Evolutionary conservation across 2,888 invertebrate species (phyloP), one percentile per base, ranked within the genome.

Genomic region (Xestoiulus laeticollis): DNA sequence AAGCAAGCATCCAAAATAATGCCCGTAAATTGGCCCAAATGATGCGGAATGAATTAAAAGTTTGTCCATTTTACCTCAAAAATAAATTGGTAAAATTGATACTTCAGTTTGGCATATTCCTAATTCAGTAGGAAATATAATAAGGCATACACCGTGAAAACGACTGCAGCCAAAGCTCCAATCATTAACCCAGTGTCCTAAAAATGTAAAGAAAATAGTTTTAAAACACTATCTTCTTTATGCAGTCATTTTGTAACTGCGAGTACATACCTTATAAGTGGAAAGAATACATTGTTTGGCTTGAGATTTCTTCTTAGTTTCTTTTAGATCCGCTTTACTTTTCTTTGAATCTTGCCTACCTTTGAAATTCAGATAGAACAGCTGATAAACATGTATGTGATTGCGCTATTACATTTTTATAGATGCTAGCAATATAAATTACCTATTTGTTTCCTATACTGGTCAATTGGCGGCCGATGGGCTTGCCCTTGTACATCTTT

Each of bases 341-440:
- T 90, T 90, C 88, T 89, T 90, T 38, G 88, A 87, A 44, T 90
- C 90, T 85, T 89, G 89, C 78, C 86, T 88, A 84, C 87, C 87
- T 87, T 22, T 19, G 22, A 32, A 5, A 85, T 38, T 2, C 38
- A 38, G 10, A 19, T 19, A 85, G 4, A 85, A 32, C 3, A 32
- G 22, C 38, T 33, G 48, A 14, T 48, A 48, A 85, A 8, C 32
- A 1, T 5, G 8, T 84, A 2, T 4, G 19, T 43, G 38, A 86
- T n/a, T 48, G 19, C 43, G n/a, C 12, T 10, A 48, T 19, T 16
- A 86, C 16, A 12, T 44, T 26, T 33, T 44, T 86, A 19, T 2
- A 68, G 68, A 22, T 22, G 26, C 26, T 68, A 68, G 5, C 8
- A n/a, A n/a, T n/a, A n/a, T 94, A 95, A 12, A 93, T 94, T 89